phyloP scores from a whole-genome alignment of 92 coral and sea anemone genomes.

The Porites divaricata region DNA sequence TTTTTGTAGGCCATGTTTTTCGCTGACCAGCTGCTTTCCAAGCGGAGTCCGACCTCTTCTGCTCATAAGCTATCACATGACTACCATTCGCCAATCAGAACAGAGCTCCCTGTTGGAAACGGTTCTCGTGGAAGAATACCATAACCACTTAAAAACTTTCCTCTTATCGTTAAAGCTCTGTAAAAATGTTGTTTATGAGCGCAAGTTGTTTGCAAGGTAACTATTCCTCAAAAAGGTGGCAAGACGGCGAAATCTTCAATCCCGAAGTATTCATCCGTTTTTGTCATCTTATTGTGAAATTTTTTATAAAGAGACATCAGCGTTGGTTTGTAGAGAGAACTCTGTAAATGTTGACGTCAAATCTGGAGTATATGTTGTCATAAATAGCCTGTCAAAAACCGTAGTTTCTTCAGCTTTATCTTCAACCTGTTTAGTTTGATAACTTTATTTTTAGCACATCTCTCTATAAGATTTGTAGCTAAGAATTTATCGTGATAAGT shows the following conservation, averaged over 20 bases:
- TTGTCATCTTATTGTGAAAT: no score
- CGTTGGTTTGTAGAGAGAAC: neutral
- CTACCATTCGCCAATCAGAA: slow-evolving; percentile 74
- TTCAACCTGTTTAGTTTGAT: no score
- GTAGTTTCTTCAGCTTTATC: no score
- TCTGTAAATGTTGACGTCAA: neutral
- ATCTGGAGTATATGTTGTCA: no score
- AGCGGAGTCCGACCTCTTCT: slow-evolving; percentile 68
- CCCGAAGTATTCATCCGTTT: neutral
- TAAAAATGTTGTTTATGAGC: no score
- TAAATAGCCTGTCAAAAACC: no score
- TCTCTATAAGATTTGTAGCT: no score
- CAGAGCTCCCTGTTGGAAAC: slow-evolving; percentile 84
- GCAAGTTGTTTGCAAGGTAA: no score
- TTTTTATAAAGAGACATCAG: neutral
- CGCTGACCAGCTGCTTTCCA: slow-evolving; percentile 91
- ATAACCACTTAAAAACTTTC: neutral
- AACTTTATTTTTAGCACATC: no score
- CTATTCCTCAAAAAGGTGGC: no score
- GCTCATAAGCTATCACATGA: slow-evolving; percentile 70
- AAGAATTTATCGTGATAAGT: neutral
- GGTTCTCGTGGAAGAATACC: slow-evolving; percentile 56
- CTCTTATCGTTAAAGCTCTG: no score
- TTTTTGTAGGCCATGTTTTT: slow-evolving; percentile 94
- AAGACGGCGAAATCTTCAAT: neutral